phyloP scores from a whole-genome alignment of 2,888 invertebrate genomes.

The Eupithecia pulchellata region DNA sequence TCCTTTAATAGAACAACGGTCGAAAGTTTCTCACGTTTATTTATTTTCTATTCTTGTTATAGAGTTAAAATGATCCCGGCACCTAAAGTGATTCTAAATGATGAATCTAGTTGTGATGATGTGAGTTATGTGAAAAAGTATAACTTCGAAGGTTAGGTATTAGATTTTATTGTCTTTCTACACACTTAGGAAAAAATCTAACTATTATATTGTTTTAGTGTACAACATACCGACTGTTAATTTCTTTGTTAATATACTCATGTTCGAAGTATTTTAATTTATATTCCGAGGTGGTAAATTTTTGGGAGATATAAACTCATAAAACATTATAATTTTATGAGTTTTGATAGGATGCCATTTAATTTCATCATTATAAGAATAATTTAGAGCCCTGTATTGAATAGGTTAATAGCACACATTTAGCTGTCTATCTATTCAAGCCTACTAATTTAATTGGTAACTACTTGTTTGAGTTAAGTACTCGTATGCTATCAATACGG shows the following conservation, averaged over 20 bases:
- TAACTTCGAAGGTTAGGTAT: background rate
- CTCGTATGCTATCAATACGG: constrained; percentile 4
- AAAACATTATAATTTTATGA: background rate
- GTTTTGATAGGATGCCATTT: background rate
- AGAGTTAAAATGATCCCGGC: constrained; percentile 33
- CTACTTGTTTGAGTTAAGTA: background rate
- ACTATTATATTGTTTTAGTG: too few relatives aligned
- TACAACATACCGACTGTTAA: too few relatives aligned
- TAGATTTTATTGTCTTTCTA: background rate
- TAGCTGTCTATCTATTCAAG: constrained; percentile 4
- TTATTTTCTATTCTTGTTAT: constrained; percentile 43
- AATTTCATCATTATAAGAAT: background rate
- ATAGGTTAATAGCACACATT: constrained; percentile 7
- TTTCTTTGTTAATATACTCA: too few relatives aligned
- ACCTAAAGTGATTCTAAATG: background rate
- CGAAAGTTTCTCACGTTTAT: constrained; percentile 51
- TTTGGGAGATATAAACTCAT: background rate
- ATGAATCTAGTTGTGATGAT: background rate
- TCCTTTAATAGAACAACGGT: constrained; percentile 44
- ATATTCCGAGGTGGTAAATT: background rate
- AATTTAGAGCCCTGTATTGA: background rate
- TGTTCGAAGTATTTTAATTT: background rate
- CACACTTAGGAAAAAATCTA: background rate
- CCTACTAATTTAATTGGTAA: background rate
- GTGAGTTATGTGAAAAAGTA: background rate